Conservation (phyloP, 1,140 invertebrate species). For the Pantala flavescens region DNA sequence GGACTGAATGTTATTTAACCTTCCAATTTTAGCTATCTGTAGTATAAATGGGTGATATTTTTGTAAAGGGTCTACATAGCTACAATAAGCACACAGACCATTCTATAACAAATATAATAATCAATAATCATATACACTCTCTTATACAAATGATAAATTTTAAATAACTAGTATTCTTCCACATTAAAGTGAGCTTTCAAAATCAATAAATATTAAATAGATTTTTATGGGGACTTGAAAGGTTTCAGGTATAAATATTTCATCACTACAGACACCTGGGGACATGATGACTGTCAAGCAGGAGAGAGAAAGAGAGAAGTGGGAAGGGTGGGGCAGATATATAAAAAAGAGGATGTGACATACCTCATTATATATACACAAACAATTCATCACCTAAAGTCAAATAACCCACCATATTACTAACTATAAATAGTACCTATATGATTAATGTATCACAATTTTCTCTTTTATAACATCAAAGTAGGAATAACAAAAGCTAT, state of each 20-base stretch:
- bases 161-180: neutral
- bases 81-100: neutral
- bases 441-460: slow-evolving; percentile 8
- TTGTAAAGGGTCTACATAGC: neutral
- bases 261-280: slow-evolving; percentile 3
- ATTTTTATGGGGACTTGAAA: neutral
- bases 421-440: slow-evolving; percentile 4
- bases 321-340: neutral
- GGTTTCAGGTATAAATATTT: slow-evolving; percentile 1
- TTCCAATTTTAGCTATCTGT: too few species aligned
- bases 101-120: slow-evolving; percentile 6
- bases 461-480: neutral
- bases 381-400: neutral
- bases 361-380: neutral
- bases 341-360: slow-evolving; percentile 8
- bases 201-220: slow-evolving; percentile 11
- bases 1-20: too few species aligned
- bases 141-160: slow-evolving; percentile 11
- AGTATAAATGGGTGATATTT: too few species aligned
- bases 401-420: neutral
- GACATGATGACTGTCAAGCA: slow-evolving; percentile 1
- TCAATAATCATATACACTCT: slow-evolving; percentile 10
- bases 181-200: slow-evolving; percentile 2
- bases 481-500: neutral
- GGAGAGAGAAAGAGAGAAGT: neutral